phyloP scores from a whole-genome alignment of 2,113 vertebrate genomes.

The Aegithalos caudatus region DNA sequence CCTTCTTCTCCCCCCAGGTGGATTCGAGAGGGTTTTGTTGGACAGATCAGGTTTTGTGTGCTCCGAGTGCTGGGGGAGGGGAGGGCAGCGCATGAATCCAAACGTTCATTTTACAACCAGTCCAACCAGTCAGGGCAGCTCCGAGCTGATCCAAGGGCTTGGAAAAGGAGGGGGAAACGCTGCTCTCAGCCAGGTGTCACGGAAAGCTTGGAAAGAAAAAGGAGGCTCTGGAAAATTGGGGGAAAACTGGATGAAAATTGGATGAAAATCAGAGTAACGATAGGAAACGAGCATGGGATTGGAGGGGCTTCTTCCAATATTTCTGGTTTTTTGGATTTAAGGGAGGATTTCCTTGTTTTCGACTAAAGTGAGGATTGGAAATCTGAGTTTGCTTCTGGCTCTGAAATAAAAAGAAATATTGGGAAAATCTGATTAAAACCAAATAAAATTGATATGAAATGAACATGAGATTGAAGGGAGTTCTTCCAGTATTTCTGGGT shows the following conservation, averaged over 20 bases:
- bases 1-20: conserved; percentile 5
- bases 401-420: background rate
- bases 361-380: background rate
- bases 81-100: conserved; percentile 76
- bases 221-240: accelerated
- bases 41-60: conserved; percentile 81
- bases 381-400: accelerated
- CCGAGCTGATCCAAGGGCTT: conserved; percentile 65
- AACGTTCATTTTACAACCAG: conserved; percentile 92
- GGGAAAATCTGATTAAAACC: background rate
- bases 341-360: background rate
- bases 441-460: background rate
- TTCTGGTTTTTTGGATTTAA: background rate
- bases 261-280: accelerated
- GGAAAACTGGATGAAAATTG: background rate
- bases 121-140: conserved; percentile 94
- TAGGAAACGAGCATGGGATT: too few relatives aligned
- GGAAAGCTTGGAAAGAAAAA: background rate
- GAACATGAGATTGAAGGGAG: background rate
- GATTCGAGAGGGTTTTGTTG: conserved; percentile 56
- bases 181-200: background rate
- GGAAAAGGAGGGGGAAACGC: background rate
- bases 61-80: conserved; percentile 36
- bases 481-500: too few relatives aligned
- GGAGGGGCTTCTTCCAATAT: too few relatives aligned